Evolutionary conservation across 2,797 vertebrate genomes (phyloP).

Genomic region (Lepus oiostolus): DNA sequence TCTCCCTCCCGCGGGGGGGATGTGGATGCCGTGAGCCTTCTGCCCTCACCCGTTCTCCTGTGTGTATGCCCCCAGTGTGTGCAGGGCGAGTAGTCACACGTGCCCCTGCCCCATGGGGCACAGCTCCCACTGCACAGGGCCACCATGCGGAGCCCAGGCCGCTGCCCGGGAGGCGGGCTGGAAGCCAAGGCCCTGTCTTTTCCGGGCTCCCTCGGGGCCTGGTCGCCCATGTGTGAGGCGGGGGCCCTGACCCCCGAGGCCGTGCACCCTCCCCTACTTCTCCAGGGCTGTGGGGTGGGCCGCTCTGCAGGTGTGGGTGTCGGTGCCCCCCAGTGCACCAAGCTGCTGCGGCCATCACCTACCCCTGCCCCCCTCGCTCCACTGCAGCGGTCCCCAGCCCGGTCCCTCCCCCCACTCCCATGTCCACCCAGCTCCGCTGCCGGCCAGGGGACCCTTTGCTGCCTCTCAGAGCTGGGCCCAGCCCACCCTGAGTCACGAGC

Average conservation of each 20-base stretch:
- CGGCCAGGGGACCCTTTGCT: background rate
- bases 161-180: too few relatives aligned
- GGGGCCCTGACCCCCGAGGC: too few relatives aligned
- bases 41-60: too few relatives aligned
- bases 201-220: background rate
- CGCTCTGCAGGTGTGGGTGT: too few relatives aligned
- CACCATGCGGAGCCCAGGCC: too few relatives aligned
- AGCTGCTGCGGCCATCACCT: fast-evolving
- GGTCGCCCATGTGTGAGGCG: background rate
- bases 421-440: background rate
- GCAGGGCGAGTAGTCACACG: too few relatives aligned
- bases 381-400: fast-evolving
- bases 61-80: too few relatives aligned
- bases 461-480: background rate
- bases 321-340: background rate
- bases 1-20: too few relatives aligned
- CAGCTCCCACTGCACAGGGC: too few relatives aligned
- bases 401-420: fast-evolving
- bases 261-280: fast-evolving
- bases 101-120: too few relatives aligned
- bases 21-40: too few relatives aligned
- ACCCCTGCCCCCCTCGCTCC: fast-evolving
- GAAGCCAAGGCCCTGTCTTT: too few relatives aligned
- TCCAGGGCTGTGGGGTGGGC: background rate
- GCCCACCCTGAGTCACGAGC: background rate